Base-by-base conservation (phyloP, 2,797 vertebrate species). In the Leptodactylus fallax region DNA sequence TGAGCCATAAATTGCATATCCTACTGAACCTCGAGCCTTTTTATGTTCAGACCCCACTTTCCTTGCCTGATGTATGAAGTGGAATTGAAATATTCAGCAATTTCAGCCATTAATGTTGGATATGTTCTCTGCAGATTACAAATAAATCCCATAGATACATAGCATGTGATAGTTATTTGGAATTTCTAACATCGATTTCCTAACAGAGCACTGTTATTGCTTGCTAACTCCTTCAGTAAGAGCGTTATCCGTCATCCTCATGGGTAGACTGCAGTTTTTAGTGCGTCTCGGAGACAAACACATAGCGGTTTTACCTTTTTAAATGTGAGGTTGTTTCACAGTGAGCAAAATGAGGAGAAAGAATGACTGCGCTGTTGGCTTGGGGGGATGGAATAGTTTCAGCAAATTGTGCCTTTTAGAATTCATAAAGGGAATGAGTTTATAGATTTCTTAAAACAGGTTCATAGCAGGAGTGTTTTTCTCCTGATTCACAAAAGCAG, bases 11-110 rank as follows among this genome's bases (percentile, higher is more conserved):
- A 69, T 83, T 83, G 49, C 81, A 83, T 83, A 55, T 69, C 69
- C 56, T 49, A 23, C 19, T n/a, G 51, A 8, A 53, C 7, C 51
- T 86, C 6, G 17, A 27, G 12, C 36, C 1, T 53, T 85, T 51
- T 69, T 47, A 27, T 65, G 51, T 81, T 23, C 51, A 63, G 53
- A 63, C 36, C 65, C 56, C n/a, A 45, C 61, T 65, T 63, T 61
- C 53, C 56, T 14, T 36, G 14, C 14, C 60, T 23, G 47, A 77
- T 82, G 25, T 72, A 65, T 76, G 56, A 77, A 77, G 49, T 65
- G 77, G 19, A 80, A 87, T 87, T 82, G 83, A 82, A 77, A 87
- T 87, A 87, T 87, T 76, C 71, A 83, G 86, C 79, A 81, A 36
- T 65, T 87, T 83, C 25, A 65, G 69, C 63, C 79, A 27, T 76